These are phyloP conservation scores for Eolophus roseicapilla DNA, from an alignment of 2,113 vertebrate genomes.

Conservation along the genomic window DNA sequence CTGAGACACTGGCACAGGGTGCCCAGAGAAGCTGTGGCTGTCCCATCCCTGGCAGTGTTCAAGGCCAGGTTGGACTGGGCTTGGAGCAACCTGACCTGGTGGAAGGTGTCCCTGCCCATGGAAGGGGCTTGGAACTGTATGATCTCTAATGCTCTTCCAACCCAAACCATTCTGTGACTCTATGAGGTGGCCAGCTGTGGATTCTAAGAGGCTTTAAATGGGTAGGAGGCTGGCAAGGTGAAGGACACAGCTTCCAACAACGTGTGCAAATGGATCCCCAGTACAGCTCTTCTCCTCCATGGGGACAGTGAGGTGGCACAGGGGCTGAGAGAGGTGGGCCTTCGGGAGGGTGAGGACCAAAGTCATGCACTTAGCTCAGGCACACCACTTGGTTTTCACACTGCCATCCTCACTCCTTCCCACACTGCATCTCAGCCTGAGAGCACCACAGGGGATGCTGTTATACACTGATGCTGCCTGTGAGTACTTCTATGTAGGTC, in stretches of 20 bases:
- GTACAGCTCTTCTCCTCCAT: background rate
- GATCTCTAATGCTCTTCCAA: background rate
- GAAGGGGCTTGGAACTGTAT: background rate
- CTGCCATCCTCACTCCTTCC: background rate
- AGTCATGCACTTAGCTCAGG: background rate
- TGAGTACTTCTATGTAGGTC: background rate
- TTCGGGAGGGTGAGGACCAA: background rate
- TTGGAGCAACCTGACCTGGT: background rate
- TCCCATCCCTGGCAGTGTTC: background rate
- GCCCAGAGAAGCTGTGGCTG: background rate
- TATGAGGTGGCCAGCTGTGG: background rate
- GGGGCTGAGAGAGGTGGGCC: background rate
- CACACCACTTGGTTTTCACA: background rate
- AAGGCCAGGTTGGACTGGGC: background rate
- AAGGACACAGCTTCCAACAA: background rate
- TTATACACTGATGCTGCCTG: rapidly evolving
- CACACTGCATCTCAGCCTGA: background rate
- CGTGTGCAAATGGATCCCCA: background rate
- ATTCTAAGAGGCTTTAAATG: background rate
- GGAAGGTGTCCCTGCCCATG: background rate
- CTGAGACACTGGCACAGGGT: background rate
- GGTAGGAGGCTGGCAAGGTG: background rate
- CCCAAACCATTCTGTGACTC: background rate
- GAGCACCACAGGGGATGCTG: background rate
- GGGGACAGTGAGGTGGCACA: background rate